Base-by-base conservation (phyloP, 2,797 vertebrate genomes). In the Pangasius mekongensis region DNA sequence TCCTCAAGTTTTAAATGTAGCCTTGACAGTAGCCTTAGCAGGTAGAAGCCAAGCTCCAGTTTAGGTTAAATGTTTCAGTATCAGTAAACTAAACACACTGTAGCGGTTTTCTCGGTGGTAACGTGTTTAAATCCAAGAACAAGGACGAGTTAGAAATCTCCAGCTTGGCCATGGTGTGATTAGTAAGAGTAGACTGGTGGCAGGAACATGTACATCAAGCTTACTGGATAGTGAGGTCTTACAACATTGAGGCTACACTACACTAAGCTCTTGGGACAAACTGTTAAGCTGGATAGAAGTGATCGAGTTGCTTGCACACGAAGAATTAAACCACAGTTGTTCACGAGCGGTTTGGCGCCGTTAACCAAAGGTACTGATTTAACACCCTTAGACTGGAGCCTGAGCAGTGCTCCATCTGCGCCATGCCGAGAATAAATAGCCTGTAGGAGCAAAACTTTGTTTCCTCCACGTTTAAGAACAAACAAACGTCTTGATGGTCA, bases 281-380 rank as follows among this genome's bases (percentile, higher is more conserved):
- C 81, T 56, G 73, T 52, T 60, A 71, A 67, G n/a, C 77, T n/a
- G 81, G 73, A 56, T 54, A 9, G 73, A 66, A 52, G 10, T 20
- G 39, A 84, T 67, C 69, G 86, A 87, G 83, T 71, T 36, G 74
- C 74, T 67, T 47, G 14, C 69, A 60, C 24, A 2, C 7, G n/a
- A 62, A 62, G 24, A 67, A 20, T 7, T 78, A 52, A 74, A 71
- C 30, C 80, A 73, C 81, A 77, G 80, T 83, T 47, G 62, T 77
- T 80, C 85, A 43, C 60, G 73, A 85, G 62, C 30, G 76, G 76
- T 87, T 87, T 80, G 56, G 16, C 62, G 69, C 86, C 62, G 43
- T 13, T 80, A 33, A 67, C 66, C 83, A 56, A 54, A 84, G 27
- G 18, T 54, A 69, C n/a, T 33, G 64, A 84, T 84, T 69, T 54